Evolutionary conservation across 2,113 vertebrate species (phyloP).

Genomic region (Gorsachius goisagi): DNA sequence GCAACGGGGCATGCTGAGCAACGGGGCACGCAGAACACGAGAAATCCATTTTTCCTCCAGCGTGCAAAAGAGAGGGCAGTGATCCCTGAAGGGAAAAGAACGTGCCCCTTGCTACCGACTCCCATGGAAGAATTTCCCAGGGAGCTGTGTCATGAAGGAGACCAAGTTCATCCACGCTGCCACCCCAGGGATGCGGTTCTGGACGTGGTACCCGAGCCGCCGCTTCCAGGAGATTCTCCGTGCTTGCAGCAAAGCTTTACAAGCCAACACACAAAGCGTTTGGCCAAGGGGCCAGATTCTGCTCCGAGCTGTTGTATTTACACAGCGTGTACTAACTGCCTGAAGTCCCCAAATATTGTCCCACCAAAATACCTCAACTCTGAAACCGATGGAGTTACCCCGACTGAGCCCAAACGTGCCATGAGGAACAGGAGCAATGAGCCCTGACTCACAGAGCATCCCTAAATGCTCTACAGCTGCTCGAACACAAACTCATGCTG

Average conservation of each 20-base stretch:
- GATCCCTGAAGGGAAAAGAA: background rate
- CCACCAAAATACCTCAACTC: background rate
- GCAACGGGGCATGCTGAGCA: background rate
- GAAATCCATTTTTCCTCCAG: background rate
- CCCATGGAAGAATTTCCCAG: background rate
- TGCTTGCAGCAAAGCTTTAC: background rate
- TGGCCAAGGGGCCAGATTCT: background rate
- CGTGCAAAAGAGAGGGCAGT: background rate
- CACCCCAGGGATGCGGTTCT: accelerated
- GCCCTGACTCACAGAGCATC: background rate
- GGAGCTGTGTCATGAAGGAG: background rate
- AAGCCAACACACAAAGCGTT: background rate
- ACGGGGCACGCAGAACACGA: accelerated
- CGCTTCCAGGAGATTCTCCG: background rate
- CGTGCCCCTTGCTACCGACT: background rate
- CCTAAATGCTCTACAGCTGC: background rate
- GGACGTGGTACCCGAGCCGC: accelerated
- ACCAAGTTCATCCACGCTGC: background rate
- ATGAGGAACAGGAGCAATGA: background rate
- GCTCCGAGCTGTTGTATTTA: background rate
- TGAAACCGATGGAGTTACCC: background rate
- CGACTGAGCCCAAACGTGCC: background rate
- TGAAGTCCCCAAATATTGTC: background rate
- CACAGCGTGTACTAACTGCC: background rate
- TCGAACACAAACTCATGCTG: background rate